Base-by-base conservation (phyloP, 2,888 invertebrate genomes). In the Morinoia aosen region DNA sequence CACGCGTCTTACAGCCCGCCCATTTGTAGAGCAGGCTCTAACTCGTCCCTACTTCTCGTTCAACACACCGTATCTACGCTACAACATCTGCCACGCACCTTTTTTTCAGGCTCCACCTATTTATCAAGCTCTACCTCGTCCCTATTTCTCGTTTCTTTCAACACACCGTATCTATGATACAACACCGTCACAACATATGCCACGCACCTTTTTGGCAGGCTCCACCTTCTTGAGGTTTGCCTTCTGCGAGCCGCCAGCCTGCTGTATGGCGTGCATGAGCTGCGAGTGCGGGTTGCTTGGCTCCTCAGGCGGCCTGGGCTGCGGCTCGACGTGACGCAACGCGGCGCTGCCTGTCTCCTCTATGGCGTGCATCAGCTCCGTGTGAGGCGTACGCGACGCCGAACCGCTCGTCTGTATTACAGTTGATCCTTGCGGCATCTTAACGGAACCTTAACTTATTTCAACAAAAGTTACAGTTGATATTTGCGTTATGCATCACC, bases 251-350 rank as follows among this genome's bases (percentile, higher is more conserved):
- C 99, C 99, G 10, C 99, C 99, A 5, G 99, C 99, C 96, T 98
- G 98, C 33, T 99, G 98, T 97, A 99, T 99, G 8, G 99, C 99
- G 96, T 98, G 99, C 98, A 99, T 98, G 64, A 99, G 98, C 97
- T 98, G 98, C 10, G 98, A 98, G 96, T 98, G 98, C 0, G 97
- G 97, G 96, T 97, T 97, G n/a, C 96, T 96, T 16, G 96, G 39
- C 33, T 96, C 96, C 88, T 96, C 95, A 48, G 58, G 58, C 12
- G 96, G 95, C 39, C 95, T 40, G 61, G 95, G 95, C 96, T 96
- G 58, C 11, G 93, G 93, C 93, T 93, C 93, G 8, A 93, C 93
- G 16, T 33, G 56, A 10, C 93, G 93, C 93, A 93, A 58, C 48
- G 57, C 4, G 5, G 7, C 19, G 57, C 93, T 57, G 19, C 93